These are phyloP conservation scores for Scatophagus argus DNA, from an alignment of 2,113 vertebrate genomes.

Conservation along the genomic window DNA sequence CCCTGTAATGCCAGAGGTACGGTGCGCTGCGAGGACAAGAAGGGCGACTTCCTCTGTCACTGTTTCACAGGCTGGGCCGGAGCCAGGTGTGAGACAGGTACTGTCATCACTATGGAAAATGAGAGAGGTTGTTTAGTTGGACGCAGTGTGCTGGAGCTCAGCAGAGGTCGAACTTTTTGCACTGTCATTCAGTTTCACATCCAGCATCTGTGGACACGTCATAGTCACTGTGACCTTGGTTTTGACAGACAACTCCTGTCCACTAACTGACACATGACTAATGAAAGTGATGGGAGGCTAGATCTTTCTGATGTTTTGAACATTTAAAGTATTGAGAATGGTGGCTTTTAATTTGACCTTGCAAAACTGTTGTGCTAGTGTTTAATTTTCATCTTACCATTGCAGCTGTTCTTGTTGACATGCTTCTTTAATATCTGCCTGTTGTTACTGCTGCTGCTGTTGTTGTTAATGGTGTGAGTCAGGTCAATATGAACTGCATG, in stretches of 20 bases:
- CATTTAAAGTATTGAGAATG: not conserved
- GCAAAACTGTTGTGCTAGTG: not conserved
- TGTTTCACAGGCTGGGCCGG: slow-evolving; percentile 93
- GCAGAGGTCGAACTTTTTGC: slow-evolving; percentile 46
- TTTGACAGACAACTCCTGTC: slow-evolving; percentile 19
- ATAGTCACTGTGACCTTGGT: slow-evolving; percentile 39
- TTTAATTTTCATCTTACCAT: not conserved
- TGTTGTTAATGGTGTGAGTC: slow-evolving; percentile 44
- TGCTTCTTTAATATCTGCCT: slow-evolving; percentile 6
- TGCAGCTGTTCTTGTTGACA: slow-evolving; percentile 12
- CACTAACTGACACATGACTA: not conserved
- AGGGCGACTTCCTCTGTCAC: slow-evolving; percentile 92
- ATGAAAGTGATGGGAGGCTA: not conserved
- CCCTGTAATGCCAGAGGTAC: slow-evolving; percentile 89
- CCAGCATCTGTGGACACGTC: slow-evolving; percentile 8
- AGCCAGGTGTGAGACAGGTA: slow-evolving; percentile 90
- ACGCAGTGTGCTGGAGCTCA: slow-evolving; percentile 15
- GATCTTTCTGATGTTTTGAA: not conserved
- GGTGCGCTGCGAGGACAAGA: slow-evolving; percentile 89
- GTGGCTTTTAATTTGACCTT: slow-evolving; percentile 16
- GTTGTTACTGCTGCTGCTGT: slow-evolving; percentile 23
- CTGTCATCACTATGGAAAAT: slow-evolving; percentile 20
- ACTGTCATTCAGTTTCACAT: slow-evolving; percentile 36
- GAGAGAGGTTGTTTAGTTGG: not conserved
- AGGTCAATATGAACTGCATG: slow-evolving; percentile 51